A percentile compares a stretch with the other conserved stretches of the same genome.
Conservation (phyloP, 2,113 vertebrate genomes). For the Ivindomyrus marchei region DNA sequence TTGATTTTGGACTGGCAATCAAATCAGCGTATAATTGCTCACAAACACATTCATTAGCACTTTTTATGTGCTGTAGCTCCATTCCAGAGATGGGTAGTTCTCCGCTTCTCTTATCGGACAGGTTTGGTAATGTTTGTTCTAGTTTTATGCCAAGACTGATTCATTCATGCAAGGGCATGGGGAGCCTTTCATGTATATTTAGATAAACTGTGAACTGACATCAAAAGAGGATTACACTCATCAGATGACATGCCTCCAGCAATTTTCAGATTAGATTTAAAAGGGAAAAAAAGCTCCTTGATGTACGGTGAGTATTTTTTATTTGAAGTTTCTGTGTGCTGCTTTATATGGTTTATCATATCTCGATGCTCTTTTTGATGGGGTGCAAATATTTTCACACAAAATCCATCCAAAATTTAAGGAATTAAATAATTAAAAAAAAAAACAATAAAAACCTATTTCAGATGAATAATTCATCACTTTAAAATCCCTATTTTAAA, state of each 20-base stretch:
- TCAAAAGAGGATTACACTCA: conserved; percentile 31
- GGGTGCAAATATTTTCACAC: background rate
- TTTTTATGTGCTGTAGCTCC: background rate
- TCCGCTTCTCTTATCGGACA: conserved; percentile 4
- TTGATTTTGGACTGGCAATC: background rate
- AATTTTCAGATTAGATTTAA: conserved; percentile 38
- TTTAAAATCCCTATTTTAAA: background rate
- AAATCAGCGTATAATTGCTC: background rate
- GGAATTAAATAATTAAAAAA: conserved; percentile 6
- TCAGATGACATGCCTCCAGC: conserved; percentile 40
- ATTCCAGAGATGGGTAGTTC: background rate
- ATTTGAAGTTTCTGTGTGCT: conserved; percentile 19
- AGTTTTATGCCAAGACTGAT: background rate
- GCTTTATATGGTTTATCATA: conserved; percentile 14
- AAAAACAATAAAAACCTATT: background rate
- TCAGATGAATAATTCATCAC: background rate
- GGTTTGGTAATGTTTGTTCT: background rate
- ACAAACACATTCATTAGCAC: background rate
- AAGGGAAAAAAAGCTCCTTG: conserved; percentile 27
- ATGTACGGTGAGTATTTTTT: conserved; percentile 27
- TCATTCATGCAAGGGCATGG: conserved; percentile 12
- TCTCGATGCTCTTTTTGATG: conserved; percentile 25
- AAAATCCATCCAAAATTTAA: background rate
- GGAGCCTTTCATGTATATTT: conserved; percentile 29
- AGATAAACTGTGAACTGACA: conserved; percentile 33